Conservation (phyloP, 2,888 invertebrate genomes). For the Clunio marinus region DNA sequence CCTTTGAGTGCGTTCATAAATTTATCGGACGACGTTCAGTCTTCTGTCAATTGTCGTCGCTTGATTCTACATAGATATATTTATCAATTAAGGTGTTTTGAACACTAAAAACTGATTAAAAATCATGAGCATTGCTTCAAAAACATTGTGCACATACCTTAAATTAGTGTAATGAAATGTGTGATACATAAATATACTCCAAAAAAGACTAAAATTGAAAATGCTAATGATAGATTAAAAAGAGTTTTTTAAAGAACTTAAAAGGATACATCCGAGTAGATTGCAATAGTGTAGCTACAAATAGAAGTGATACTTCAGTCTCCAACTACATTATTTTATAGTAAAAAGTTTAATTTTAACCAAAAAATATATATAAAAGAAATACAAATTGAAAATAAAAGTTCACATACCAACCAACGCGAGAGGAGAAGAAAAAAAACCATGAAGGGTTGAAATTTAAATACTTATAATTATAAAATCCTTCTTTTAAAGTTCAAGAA, state of each 20-base stretch:
- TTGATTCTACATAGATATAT: too few species aligned
- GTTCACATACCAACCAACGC: not conserved
- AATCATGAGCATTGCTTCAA: conserved; percentile 33
- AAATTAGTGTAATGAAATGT: conserved; percentile 32
- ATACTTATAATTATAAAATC: conserved; percentile 23
- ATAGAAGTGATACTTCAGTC: conserved; percentile 20
- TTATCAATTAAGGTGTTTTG: too few species aligned
- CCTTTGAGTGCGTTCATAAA: too few species aligned
- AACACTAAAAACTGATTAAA: not conserved
- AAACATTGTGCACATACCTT: conserved; percentile 31
- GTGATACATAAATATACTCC: conserved; percentile 37
- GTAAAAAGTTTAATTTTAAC: conserved; percentile 30
- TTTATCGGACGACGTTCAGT: too few species aligned
- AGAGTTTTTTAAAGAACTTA: conserved; percentile 14
- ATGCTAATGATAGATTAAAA: conserved; percentile 30
- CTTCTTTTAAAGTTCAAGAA: conserved; percentile 19
- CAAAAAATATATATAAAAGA: conserved; percentile 27
- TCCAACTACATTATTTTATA: not conserved
- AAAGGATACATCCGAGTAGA: conserved; percentile 8
- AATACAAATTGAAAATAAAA: too few species aligned
- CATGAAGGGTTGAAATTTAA: conserved; percentile 21
- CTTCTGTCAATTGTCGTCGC: too few species aligned
- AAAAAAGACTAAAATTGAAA: conserved; percentile 30
- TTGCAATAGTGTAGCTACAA: conserved; percentile 4
- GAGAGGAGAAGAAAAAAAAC: conserved; percentile 17